Evolutionary conservation across 1,140 invertebrate genomes (phyloP), one percentile per base, ranked within the genome.

Genomic region (Oreohelix idahoensis): DNA sequence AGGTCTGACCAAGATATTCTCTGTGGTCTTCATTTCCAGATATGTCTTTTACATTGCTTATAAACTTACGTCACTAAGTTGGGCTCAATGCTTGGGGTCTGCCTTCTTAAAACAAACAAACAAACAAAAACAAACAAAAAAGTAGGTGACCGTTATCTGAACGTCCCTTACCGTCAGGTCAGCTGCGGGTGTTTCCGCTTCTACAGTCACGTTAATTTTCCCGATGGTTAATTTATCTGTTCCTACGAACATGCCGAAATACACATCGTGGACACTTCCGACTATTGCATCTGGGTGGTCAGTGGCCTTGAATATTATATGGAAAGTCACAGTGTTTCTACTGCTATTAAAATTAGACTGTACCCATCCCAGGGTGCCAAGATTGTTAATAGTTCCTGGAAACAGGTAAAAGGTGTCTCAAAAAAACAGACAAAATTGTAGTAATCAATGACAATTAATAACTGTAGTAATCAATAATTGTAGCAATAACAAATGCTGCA

Each of bases 341-440:
- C 51, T 42, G 71, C 71, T 63, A 0, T 42, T 38, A 29, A 58
- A 38, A 51, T 80, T 63, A 23, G 58, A 36, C 53, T 79, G 42
- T 8, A 75, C 45, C 58, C 70, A 84, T 29, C 81, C 81, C 80
- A 73, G 79, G 26, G 53, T 0, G 0, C 84, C 86, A 58, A 82
- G 51, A 74, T 87, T 88, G 45, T 58, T 84, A 66, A 89, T 53
- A 17, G n/a, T 42, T 15, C 86, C 86, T 49, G 86, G 83, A 45
- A 49, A 71, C 17, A 23, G 26, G 53, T 20, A 20, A 20, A n/a
- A 58, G 20, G 5, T 58, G 4, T 58, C 4, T n/a, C 53, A 23
- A 23, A 23, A 58, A 58, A 5, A n/a, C 26, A 58, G 53, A 20
- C 23, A n/a, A 23, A 23, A 49, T 49, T 8, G 45, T 49, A 11